A percentile compares a stretch with the other conserved stretches of the same genome.
These are phyloP conservation scores for Anhinga anhinga DNA, from an alignment of 2,113 vertebrate species.

Conservation along the genomic window DNA sequence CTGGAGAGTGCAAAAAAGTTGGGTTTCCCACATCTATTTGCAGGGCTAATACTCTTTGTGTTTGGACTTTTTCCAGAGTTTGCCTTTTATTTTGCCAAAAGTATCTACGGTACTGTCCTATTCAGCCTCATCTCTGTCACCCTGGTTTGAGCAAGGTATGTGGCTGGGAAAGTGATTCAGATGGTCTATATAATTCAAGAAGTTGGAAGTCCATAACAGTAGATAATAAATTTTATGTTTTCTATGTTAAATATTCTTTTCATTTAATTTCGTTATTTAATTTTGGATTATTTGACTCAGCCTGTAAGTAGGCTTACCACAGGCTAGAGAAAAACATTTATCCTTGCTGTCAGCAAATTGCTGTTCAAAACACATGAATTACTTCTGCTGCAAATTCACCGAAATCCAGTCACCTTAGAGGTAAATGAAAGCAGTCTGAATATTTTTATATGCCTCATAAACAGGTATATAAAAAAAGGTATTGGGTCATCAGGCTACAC, in stretches of 20 bases:
- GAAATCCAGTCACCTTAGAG: neutral
- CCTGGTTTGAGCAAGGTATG: neutral
- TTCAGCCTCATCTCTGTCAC: neutral
- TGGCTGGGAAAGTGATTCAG: neutral
- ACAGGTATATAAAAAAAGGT: neutral
- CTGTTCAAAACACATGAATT: neutral
- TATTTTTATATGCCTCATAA: neutral
- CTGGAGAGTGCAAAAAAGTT: neutral
- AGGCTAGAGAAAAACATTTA: neutral
- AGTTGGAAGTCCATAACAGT: neutral
- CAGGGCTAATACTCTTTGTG: neutral
- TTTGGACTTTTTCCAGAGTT: neutral
- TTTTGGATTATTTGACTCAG: neutral
- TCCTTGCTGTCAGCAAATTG: neutral
- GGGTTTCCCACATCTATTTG: conserved; percentile 35
- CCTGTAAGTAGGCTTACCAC: neutral
- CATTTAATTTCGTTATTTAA: neutral
- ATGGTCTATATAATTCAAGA: neutral
- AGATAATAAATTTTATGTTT: neutral
- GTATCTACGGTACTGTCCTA: neutral
- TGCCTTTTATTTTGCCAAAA: neutral
- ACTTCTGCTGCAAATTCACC: neutral
- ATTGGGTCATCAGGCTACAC: neutral
- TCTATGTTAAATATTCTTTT: neutral
- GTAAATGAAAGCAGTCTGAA: neutral